A percentile compares a stretch with the other conserved stretches of the same genome.
Evolutionary conservation across 2,888 invertebrate genomes (phyloP).

Genomic region (Lycocerus yunnanus): DNA sequence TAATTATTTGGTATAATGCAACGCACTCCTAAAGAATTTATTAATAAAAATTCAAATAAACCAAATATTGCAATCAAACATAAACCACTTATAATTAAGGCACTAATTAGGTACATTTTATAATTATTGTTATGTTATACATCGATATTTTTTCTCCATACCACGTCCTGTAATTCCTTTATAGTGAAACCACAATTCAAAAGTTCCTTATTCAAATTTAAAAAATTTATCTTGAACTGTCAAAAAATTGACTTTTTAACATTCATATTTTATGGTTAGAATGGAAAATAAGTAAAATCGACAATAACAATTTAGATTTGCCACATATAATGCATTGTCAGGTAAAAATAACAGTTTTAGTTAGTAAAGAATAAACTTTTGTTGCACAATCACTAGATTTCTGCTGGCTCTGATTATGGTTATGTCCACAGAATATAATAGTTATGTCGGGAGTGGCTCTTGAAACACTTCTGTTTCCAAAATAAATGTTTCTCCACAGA

Average conservation of each 20-base stretch:
- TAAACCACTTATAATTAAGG: slow-evolving; percentile 22
- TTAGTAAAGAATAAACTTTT: too few relatives aligned
- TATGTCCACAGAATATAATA: too few relatives aligned
- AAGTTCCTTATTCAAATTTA: background rate
- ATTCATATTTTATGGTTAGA: background rate
- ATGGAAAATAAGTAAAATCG: too few relatives aligned
- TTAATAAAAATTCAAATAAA: slow-evolving; percentile 33
- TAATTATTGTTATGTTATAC: background rate
- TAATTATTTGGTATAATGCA: slow-evolving; percentile 85
- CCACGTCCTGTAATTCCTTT: background rate
- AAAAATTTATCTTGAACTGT: background rate
- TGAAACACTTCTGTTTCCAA: too few relatives aligned
- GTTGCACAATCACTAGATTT: too few relatives aligned
- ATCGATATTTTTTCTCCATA: background rate
- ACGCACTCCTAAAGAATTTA: slow-evolving; percentile 62
- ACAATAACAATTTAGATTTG: too few relatives aligned
- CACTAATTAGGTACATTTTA: slow-evolving; percentile 7
- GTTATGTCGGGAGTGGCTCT: too few relatives aligned
- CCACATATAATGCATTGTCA: too few relatives aligned
- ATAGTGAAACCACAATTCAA: background rate
- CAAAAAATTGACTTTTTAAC: background rate
- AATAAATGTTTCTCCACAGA: too few relatives aligned
- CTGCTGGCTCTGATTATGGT: too few relatives aligned
- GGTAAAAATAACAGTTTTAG: too few relatives aligned
- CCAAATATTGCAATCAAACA: slow-evolving; percentile 32